These are phyloP conservation scores for Boulengeromyrus knoepffleri DNA, from an alignment of 2,113 vertebrate genomes.

Conservation along the genomic window DNA sequence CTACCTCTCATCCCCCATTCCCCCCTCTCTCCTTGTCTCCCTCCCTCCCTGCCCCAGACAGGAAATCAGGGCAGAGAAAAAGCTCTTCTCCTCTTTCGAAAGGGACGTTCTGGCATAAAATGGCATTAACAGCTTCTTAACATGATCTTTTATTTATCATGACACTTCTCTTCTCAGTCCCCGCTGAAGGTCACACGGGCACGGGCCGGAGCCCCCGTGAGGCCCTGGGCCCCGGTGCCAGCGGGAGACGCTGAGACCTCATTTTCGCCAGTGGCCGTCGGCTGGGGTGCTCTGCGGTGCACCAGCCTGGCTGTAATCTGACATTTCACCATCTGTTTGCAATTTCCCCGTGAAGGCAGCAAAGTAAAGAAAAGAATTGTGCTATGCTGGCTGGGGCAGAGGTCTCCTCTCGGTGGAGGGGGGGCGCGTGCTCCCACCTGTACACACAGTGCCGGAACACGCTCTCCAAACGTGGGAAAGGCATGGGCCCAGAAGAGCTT, in stretches of 20 bases:
- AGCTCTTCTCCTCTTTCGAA: neutral
- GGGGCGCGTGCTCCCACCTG: neutral
- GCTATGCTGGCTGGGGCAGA: conserved; percentile 11
- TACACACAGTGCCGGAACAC: neutral
- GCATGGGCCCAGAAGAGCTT: neutral
- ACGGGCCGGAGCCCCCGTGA: neutral
- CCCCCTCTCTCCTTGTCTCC: neutral
- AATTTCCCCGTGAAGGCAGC: conserved; percentile 23
- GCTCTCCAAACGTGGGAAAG: neutral
- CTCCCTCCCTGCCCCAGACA: neutral
- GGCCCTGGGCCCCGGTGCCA: neutral
- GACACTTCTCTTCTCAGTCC: neutral
- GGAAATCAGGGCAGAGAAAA: neutral
- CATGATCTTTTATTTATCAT: neutral
- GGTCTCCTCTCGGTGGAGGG: neutral
- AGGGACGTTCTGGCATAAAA: neutral
- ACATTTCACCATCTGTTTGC: conserved; percentile 35
- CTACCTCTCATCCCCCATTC: neutral
- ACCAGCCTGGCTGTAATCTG: conserved; percentile 24
- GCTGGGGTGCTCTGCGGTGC: neutral
- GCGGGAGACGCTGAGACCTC: neutral
- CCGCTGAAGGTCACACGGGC: neutral
- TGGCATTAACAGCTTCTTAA: neutral
- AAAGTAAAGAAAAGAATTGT: neutral
- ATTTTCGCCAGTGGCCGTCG: neutral